A percentile compares a stretch with the other conserved stretches of the same genome.
Evolutionary conservation across 2,888 invertebrate genomes (phyloP).

Genomic region (Tachystola acroxantha): DNA sequence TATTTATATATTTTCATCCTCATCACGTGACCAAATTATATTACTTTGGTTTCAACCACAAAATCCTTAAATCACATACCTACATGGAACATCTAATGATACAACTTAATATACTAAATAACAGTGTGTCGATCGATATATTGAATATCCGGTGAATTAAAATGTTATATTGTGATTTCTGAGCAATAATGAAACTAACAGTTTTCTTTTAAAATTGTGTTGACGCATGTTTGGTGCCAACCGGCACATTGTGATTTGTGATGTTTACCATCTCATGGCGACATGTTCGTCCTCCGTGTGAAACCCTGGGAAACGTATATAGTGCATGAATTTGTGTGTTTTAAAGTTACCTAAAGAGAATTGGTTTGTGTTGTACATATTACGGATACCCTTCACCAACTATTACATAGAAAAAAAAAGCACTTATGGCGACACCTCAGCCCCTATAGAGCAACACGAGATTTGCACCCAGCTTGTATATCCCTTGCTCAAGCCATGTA

Average conservation of each 20-base stretch:
- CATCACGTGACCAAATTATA: conserved; percentile 41
- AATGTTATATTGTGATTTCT: background rate
- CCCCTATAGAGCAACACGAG: too few species aligned
- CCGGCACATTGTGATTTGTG: too few species aligned
- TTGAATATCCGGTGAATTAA: background rate
- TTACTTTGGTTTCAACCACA: conserved; percentile 37
- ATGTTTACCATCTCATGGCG: too few species aligned
- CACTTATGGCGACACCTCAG: background rate
- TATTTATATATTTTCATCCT: conserved; percentile 21
- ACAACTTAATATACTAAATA: conserved; percentile 12
- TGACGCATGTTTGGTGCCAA: background rate
- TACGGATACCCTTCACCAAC: background rate
- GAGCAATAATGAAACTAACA: conserved; percentile 1
- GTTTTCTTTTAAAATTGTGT: background rate
- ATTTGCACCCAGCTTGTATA: background rate
- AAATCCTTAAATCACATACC: background rate
- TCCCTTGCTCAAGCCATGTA: too few species aligned
- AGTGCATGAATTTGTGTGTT: background rate
- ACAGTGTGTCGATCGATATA: background rate
- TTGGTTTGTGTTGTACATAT: background rate
- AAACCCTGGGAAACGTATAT: background rate
- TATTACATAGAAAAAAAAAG: too few species aligned
- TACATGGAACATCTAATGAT: conserved; percentile 3
- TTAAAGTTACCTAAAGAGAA: background rate
- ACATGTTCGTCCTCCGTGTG: background rate